Percentiles rank a stretch among this genome's conserved stretches.
Evolutionary conservation across 2,113 vertebrate species (phyloP).

Genomic region (Paracanthobrama guichenoti): DNA sequence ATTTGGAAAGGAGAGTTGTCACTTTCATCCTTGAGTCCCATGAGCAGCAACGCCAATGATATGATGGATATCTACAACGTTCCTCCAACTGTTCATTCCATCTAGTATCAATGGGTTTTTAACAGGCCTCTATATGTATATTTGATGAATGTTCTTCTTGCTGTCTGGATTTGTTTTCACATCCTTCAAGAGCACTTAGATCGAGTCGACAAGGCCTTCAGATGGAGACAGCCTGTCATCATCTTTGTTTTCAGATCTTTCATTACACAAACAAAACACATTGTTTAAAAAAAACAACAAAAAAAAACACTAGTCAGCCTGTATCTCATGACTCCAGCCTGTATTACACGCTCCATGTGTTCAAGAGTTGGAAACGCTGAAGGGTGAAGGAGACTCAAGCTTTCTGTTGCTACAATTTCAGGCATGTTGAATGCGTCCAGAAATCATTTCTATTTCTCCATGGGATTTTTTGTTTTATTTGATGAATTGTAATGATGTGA

Average conservation of each 20-base stretch:
- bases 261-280: conserved; percentile 31
- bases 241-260: conserved; percentile 30
- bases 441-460: background rate
- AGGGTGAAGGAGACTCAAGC: conserved; percentile 8
- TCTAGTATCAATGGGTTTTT: conserved; percentile 46
- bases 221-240: background rate
- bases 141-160: conserved; percentile 34
- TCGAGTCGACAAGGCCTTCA: conserved; percentile 20
- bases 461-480: background rate
- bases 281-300: background rate
- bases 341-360: background rate
- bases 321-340: conserved; percentile 3
- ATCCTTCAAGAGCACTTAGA: conserved; percentile 35
- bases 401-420: background rate
- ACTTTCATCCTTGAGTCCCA: conserved; percentile 34
- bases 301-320: background rate
- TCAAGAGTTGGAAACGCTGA: background rate
- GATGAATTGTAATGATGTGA: conserved; percentile 18
- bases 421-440: background rate
- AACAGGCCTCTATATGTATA: conserved; percentile 32
- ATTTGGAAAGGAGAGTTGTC: conserved; percentile 27
- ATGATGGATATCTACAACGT: background rate
- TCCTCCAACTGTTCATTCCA: background rate
- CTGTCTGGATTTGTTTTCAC: conserved; percentile 54
- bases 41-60: background rate